Evolutionary conservation across 2,888 invertebrate genomes (phyloP), one percentile per base, ranked within the genome.

Genomic region (Dolomedes plantarius): DNA sequence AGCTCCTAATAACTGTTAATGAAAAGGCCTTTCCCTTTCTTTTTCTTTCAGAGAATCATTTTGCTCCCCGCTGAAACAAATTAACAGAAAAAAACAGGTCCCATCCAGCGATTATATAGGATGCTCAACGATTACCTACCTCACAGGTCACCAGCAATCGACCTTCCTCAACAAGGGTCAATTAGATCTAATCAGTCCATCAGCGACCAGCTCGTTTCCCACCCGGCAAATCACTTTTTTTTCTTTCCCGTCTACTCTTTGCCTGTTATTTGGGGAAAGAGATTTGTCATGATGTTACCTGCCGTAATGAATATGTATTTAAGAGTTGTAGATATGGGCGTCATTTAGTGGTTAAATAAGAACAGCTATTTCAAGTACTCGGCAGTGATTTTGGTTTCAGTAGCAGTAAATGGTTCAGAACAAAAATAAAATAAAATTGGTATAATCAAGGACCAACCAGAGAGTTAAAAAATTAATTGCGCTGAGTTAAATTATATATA

Each of bases 131-230:
- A 81, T 82, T 82, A 75, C 69, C 75, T 76, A 76, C 76, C 75
- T 71, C 82, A 64, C 19, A 36, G 82, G 75, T 82, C 71, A 67
- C 36, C 68, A 56, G 27, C 62, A 68, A 50, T 74, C 67, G 72
- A 76, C 82, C 75, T 76, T 23, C 41, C 65, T 39, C 64, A 76
- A 76, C 71, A 41, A 62, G 82, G 81, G 82, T 82, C 75, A 82
- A 82, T 82, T 82, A 82, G 82, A 50, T 64, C 82, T 76, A 75
- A 82, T 82, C 82, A 69, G 82, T 75, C 74, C 69, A 81, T 81
- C 74, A 81, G 69, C 71, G 23, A 68, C 62, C 56, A 23, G 32
- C 65, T 78, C 78, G 32, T 73, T 72, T 73, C 67, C 68, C 62
- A 23, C 36, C 5, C 36, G 27, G 68, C 68, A n/a, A 68, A 36